phyloP scores from a whole-genome alignment of 1,140 invertebrate genomes.

The Drosophila orosa region DNA sequence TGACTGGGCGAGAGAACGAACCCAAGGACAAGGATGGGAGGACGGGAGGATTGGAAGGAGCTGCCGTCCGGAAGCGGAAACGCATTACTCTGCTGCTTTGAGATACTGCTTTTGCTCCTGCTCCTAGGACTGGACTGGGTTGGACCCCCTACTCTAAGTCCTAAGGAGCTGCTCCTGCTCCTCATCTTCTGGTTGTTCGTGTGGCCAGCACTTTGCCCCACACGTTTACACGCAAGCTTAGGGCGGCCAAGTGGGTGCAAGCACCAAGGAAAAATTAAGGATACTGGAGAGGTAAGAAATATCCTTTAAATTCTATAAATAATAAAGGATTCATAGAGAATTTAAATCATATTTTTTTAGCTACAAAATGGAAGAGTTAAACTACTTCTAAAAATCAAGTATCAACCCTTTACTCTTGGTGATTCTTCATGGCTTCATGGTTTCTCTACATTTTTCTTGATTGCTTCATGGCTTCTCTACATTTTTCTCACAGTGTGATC shows the following conservation, averaged over 20 bases:
- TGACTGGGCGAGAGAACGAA: slow-evolving; percentile 52
- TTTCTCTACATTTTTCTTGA: neutral
- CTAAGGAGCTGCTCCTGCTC: neutral
- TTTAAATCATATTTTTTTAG: neutral
- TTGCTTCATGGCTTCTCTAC: too few species aligned
- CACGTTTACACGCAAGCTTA: slow-evolving; percentile 67
- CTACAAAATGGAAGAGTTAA: too few species aligned
- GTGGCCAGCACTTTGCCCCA: slow-evolving; percentile 44
- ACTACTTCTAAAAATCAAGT: neutral
- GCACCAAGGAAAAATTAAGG: slow-evolving; percentile 6
- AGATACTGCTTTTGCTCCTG: slow-evolving; percentile 15
- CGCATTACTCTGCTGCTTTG: slow-evolving; percentile 70
- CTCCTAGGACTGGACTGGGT: too few species aligned
- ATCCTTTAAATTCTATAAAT: neutral
- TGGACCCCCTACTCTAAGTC: too few species aligned
- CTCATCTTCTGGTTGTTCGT: slow-evolving; percentile 28
- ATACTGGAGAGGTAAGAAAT: neutral
- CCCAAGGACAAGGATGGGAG: slow-evolving; percentile 8
- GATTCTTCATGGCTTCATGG: too few species aligned
- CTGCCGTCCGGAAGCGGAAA: slow-evolving; percentile 66
- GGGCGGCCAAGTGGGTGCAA: slow-evolving; percentile 13
- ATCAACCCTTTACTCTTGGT: too few species aligned
- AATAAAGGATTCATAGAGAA: too few species aligned
- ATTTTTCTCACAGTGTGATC: neutral
- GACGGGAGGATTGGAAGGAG: neutral